Base-by-base conservation (phyloP, 2,113 vertebrate species). In the Cariama cristata region DNA sequence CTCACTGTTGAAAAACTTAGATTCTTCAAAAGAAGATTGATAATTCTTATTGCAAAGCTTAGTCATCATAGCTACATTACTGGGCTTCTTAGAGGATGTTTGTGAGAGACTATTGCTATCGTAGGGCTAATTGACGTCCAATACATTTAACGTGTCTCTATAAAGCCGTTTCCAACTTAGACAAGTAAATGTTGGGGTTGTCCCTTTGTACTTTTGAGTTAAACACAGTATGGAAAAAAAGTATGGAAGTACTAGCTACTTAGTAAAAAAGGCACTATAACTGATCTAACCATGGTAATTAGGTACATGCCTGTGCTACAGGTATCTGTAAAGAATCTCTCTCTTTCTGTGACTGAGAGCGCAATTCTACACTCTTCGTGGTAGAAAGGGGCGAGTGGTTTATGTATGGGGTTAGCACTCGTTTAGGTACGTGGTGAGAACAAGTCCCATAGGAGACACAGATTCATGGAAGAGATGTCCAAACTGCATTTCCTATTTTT, bases 31-130 rank as follows among this genome's bases (percentile, higher is more conserved):
- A 83, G 71, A 91, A 74, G 76, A 79, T 5, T 56, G 82, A 7
- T 72, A 96, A 75, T 58, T 84, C 73, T 95, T 96, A 93, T 86
- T 96, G 95, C 91, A 89, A 86, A 79, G 33, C 47, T 85, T 62
- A 79, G 69, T 89, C 55, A 75, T 79, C 1, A 0, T 38, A 68
- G 90, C 92, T 97, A 97, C 93, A 93, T 66, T 62, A 79, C 80
- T 90, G 67, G 82, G 87, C 64, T 85, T 79, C 73, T 47, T 11
- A 91, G 30, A 85, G 79, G 84, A 87, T 27, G 7, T 53, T 62
- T 88, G 22, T 82, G n/a, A 90, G 26, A 76, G 14, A 55, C 87
- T 95, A 96, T 96, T 96, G 93, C 94, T 96, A 91, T 79, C 33
- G 42, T 69, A 86, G 62, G 49, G 62, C 66, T 89, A 45, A 64